Percentiles rank a stretch among this genome's conserved stretches.
Evolutionary conservation across 2,797 vertebrate species (phyloP).

Genomic region (Artibeus lituratus): DNA sequence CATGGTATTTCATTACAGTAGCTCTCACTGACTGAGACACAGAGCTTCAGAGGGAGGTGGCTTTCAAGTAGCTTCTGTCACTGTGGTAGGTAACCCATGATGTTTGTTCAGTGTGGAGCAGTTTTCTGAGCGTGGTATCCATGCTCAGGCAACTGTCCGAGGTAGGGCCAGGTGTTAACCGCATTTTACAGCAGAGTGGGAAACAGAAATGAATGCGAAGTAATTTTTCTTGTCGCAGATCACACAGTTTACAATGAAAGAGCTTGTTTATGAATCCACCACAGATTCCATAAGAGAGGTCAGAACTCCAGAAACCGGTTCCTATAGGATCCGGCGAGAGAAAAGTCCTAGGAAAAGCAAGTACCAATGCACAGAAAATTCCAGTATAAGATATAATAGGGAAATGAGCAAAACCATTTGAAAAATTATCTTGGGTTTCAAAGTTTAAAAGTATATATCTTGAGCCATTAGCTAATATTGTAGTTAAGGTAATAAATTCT

Average conservation of each 20-base stretch:
- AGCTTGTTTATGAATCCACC: neutral
- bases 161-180: no score
- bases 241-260: neutral
- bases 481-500: neutral
- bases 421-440: neutral
- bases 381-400: neutral
- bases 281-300: neutral
- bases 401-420: neutral
- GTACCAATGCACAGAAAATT: neutral
- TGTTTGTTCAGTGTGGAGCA: neutral
- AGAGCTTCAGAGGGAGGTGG: neutral
- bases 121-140: accelerated
- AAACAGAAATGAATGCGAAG: neutral
- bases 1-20: neutral
- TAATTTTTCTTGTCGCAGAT: neutral
- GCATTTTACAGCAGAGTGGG: neutral
- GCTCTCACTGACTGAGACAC: no score
- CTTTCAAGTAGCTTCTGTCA: neutral
- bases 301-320: neutral
- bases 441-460: neutral
- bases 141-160: accelerated
- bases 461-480: neutral
- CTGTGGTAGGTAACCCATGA: neutral
- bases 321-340: neutral
- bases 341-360: neutral